These are phyloP conservation scores for Pelvicachromis taeniatus DNA, from an alignment of 2,113 vertebrate genomes.

Conservation along the genomic window DNA sequence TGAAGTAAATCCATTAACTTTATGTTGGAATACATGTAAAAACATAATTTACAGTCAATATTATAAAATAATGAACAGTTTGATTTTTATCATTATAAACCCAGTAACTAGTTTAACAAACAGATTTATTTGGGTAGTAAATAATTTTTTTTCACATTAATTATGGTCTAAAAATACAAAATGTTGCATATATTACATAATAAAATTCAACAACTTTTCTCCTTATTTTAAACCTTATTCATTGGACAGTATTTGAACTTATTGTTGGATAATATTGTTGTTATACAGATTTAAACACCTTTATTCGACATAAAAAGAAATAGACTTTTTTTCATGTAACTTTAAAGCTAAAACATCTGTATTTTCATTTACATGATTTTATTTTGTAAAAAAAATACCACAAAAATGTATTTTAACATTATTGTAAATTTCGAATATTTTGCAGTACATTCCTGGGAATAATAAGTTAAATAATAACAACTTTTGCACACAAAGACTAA, in stretches of 20 bases:
- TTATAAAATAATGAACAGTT: background rate
- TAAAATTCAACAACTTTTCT: background rate
- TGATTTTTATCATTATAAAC: background rate
- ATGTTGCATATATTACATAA: background rate
- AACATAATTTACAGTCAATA: background rate
- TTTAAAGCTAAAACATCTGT: background rate
- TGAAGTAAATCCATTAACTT: background rate
- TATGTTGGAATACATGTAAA: background rate
- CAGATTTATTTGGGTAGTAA: fast-evolving
- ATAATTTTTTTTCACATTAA: background rate
- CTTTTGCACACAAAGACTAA: background rate
- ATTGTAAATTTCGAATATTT: background rate
- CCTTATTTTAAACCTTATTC: background rate
- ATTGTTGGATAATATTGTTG: background rate
- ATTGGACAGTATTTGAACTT: background rate
- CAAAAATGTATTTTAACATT: background rate
- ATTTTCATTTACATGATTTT: fast-evolving
- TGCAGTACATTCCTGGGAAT: too few relatives aligned
- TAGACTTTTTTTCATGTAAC: fast-evolving
- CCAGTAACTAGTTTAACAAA: background rate
- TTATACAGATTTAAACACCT: background rate
- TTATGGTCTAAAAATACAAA: background rate
- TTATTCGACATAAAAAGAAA: background rate
- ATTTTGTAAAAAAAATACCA: background rate
- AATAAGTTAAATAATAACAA: too few relatives aligned